A percentile compares a stretch with the other conserved stretches of the same genome.
Evolutionary conservation across 1,140 invertebrate species (phyloP).

Genomic region (Lepidurus arcticus): DNA sequence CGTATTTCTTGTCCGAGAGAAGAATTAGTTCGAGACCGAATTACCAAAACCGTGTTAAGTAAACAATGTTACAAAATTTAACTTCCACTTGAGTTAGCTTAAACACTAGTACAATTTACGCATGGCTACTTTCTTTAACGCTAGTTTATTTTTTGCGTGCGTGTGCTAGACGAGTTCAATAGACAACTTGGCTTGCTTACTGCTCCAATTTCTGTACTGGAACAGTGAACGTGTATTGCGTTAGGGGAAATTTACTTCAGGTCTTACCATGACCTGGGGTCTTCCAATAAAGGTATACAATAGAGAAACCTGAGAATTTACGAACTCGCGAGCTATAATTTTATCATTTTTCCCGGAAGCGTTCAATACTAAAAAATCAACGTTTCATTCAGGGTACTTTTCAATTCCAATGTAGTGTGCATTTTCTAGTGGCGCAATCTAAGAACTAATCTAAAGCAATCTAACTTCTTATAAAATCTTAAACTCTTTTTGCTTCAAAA

Average conservation of each 20-base stretch:
- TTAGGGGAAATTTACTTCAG: not conserved
- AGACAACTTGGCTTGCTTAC: not conserved
- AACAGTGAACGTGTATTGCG: not conserved
- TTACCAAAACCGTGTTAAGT: not conserved
- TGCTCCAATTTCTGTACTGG: not conserved
- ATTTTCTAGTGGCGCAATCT: too few species aligned
- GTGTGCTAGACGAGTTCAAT: not conserved
- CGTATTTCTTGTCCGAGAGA: not conserved
- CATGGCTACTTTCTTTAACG: too few species aligned
- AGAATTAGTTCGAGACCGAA: not conserved
- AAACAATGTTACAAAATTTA: not conserved
- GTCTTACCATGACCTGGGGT: not conserved
- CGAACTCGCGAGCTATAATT: not conserved
- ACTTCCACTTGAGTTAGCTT: not conserved
- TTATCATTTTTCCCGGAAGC: too few species aligned
- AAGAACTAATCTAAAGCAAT: too few species aligned
- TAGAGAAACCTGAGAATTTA: not conserved
- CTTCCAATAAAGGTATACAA: not conserved
- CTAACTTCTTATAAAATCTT: too few species aligned
- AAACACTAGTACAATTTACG: too few species aligned
- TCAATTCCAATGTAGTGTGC: too few species aligned
- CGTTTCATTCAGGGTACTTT: too few species aligned
- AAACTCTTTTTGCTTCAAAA: too few species aligned
- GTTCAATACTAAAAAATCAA: too few species aligned
- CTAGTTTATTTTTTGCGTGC: too few species aligned